Percentiles rank a stretch among this genome's conserved stretches.
These are phyloP conservation scores for Odocoileus virginianus DNA, from an alignment of 2,113 vertebrate genomes.

Conservation along the genomic window DNA sequence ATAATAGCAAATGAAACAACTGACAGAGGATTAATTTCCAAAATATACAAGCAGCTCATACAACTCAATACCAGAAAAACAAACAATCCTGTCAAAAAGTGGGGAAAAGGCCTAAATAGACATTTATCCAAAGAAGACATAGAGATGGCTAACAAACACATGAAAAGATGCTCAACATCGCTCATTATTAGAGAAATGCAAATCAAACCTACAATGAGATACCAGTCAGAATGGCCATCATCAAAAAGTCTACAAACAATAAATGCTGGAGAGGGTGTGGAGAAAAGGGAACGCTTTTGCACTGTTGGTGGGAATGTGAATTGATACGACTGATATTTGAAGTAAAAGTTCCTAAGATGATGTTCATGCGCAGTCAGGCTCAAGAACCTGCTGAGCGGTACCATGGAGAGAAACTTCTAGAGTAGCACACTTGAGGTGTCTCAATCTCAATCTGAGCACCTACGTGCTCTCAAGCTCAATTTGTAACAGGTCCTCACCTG, in stretches of 20 bases:
- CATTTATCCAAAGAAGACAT: background rate
- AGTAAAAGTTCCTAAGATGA: background rate
- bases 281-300: background rate
- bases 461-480: background rate
- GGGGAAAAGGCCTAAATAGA: background rate
- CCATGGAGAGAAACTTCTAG: background rate
- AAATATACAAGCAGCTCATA: background rate
- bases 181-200: background rate
- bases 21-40: background rate
- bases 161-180: background rate
- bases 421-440: background rate
- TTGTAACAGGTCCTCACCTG: background rate
- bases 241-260: background rate
- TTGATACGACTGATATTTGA: background rate
- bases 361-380: background rate
- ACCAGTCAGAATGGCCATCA: background rate
- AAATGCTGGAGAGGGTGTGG: background rate
- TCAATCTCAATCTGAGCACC: background rate
- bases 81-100: background rate
- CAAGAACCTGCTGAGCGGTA: background rate
- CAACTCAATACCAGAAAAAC: background rate
- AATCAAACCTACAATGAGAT: background rate
- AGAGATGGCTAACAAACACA: background rate
- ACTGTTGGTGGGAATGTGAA: background rate
- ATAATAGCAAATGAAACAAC: background rate